These are phyloP conservation scores for Drosophila sordidapex DNA, from an alignment of 2,888 invertebrate species.

Conservation along the genomic window DNA sequence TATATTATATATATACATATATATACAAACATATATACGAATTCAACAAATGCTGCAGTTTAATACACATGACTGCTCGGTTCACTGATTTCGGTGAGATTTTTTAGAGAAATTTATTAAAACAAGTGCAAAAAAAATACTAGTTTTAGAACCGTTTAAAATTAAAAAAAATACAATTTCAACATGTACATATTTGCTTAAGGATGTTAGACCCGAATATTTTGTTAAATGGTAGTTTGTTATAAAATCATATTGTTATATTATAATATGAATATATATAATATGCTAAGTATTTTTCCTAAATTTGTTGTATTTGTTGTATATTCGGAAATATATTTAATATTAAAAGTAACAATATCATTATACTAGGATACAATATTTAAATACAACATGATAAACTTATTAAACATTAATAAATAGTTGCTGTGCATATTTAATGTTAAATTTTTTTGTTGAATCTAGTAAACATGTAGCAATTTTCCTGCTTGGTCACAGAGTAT, in stretches of 20 bases:
- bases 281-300: neutral
- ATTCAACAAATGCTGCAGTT: neutral
- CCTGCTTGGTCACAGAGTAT: neutral
- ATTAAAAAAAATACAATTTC: neutral
- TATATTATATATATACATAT: slow-evolving; percentile 1
- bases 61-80: neutral
- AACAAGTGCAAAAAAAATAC: neutral
- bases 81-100: neutral
- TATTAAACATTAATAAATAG: neutral
- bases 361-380: neutral
- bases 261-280: neutral
- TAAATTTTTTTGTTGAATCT: neutral
- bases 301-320: neutral
- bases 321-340: neutral
- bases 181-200: neutral
- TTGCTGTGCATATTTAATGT: neutral
- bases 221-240: neutral
- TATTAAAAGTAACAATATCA: neutral
- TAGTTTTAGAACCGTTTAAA: neutral
- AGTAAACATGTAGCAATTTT: neutral
- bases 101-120: neutral
- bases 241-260: neutral
- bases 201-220: neutral
- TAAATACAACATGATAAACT: neutral
- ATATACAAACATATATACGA: neutral